A percentile compares a stretch with the other conserved stretches of the same genome.
Evolutionary conservation across 2,888 invertebrate genomes (phyloP).

Genomic region (Iselma pallidipennis): DNA sequence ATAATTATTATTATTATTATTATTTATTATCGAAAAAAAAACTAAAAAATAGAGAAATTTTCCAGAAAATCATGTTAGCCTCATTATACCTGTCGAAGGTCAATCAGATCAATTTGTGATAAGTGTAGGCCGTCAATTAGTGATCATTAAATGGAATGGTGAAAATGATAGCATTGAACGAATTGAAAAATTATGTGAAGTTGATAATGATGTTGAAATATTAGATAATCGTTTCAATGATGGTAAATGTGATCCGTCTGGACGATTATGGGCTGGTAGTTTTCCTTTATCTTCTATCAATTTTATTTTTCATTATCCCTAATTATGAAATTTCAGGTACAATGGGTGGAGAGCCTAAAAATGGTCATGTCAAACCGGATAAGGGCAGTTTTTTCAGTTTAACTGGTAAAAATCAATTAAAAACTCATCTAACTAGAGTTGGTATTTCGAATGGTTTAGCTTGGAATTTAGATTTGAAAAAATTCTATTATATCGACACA

Average conservation of each 20-base stretch:
- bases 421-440: conserved; percentile 22
- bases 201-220: conserved; percentile 60
- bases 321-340: conserved; percentile 8
- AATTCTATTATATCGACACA: conserved; percentile 78
- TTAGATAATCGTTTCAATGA: conserved; percentile 72
- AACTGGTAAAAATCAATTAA: background rate
- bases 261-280: conserved; percentile 65
- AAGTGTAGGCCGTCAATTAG: conserved; percentile 63
- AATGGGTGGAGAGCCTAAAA: conserved; percentile 19
- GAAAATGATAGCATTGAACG: conserved; percentile 57
- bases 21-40: too few relatives aligned
- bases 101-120: conserved; percentile 66
- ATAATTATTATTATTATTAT: background rate
- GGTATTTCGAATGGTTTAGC: conserved; percentile 65
- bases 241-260: conserved; percentile 76
- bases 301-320: background rate
- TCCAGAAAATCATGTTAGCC: conserved; percentile 45
- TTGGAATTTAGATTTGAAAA: conserved; percentile 68
- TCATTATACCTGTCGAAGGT: conserved; percentile 69
- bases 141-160: conserved; percentile 70
- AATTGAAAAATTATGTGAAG: conserved; percentile 59
- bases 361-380: conserved; percentile 19
- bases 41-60: background rate
- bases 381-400: conserved; percentile 6
- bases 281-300: background rate